A percentile compares a stretch with the other conserved stretches of the same genome.
phyloP scores from a whole-genome alignment of 2,113 vertebrate species.

The Psilopsiagon aurifrons region DNA sequence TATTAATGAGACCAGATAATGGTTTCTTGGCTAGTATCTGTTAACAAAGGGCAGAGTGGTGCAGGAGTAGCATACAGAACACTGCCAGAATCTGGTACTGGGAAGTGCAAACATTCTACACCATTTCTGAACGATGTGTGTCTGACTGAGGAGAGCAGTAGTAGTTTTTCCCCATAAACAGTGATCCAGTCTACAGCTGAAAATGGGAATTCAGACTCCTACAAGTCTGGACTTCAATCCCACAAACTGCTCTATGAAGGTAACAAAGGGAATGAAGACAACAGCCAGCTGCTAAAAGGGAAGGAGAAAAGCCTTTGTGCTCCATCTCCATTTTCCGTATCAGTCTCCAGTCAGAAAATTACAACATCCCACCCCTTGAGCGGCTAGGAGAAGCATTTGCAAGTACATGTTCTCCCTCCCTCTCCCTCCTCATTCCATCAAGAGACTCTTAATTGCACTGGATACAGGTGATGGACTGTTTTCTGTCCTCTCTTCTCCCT shows the following conservation, averaged over 20 bases:
- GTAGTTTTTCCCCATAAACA: background rate
- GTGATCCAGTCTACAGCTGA: background rate
- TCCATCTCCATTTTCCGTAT: background rate
- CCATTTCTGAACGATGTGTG: accelerated
- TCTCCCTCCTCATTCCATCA: background rate
- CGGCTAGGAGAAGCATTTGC: background rate
- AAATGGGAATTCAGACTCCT: background rate
- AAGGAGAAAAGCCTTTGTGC: background rate
- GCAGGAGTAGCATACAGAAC: background rate
- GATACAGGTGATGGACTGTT: background rate
- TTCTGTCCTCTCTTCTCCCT: background rate
- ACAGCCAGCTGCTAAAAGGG: background rate
- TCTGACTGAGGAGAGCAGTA: background rate
- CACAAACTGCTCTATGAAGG: background rate
- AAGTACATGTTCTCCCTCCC: background rate
- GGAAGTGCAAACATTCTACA: background rate
- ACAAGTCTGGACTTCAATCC: background rate
- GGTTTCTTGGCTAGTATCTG: background rate
- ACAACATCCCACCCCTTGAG: background rate
- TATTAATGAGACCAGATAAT: background rate
- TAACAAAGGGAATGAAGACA: background rate
- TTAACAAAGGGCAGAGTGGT: background rate
- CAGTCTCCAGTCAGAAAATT: background rate
- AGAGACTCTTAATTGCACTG: background rate
- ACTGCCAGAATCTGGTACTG: background rate